Base-by-base conservation (phyloP, 1,140 invertebrate genomes). In the Leptinotarsa texana region DNA sequence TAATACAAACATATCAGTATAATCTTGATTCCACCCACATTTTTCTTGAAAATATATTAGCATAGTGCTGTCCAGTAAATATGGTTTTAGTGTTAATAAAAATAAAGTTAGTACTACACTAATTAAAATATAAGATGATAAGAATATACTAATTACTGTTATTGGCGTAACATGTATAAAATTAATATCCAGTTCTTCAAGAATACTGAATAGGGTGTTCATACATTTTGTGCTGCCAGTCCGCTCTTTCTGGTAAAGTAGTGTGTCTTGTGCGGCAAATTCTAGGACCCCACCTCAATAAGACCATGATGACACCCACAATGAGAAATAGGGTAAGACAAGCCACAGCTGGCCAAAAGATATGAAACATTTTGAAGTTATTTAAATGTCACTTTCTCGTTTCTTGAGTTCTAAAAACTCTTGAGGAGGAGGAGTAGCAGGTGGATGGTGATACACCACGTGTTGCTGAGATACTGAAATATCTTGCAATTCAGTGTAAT, bases 361-460 rank as follows among this genome's bases (percentile, higher is more conserved):
- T 75, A 57, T 84, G 81, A 78, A 84, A 83, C 76, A 82, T 83
- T 75, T 80, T 79, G 48, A 71, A 68, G 21, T 74, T 69, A 42
- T 77, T 89, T 90, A 95, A 75, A 95, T 93, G 79, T 94, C 93
- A 85, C 93, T 94, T 83, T 95, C 93, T 74, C 92, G 87, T 83
- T 93, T 93, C 73, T 93, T 91, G 75, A 94, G 84, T 83, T 94
- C 93, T 62, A 93, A 87, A 82, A 92, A 93, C 80, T 93, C 91
- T 82, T 85, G 78, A 77, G 82, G 79, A 78, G 83, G 66, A 77
- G 79, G 61, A 66, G 78, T 77, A 78, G 80, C 51, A 63, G 74
- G 81, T 3, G 79, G 82, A 68, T 78, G 79, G 61, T 77, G 83
- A 80, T 78, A 85, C 17, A 84, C 79, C 33, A 84, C 83, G 73